Evolutionary conservation across 2,113 vertebrate genomes (phyloP).

Genomic region (Vombatus ursinus): DNA sequence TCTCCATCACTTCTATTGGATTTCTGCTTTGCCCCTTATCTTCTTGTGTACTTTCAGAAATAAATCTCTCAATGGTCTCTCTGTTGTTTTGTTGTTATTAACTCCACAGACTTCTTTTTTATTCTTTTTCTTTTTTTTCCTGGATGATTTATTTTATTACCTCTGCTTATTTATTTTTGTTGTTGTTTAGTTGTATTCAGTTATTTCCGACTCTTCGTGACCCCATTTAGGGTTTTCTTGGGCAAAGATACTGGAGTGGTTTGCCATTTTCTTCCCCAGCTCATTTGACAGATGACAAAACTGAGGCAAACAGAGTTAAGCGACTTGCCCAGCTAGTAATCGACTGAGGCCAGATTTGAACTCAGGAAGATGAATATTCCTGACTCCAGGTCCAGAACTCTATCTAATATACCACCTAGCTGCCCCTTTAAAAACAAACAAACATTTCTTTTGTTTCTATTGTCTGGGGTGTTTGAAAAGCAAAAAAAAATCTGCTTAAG

Average conservation of each 20-base stretch:
- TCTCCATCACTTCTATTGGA: not conserved
- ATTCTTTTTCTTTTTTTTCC: not conserved
- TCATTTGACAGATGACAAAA: not conserved
- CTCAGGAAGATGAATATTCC: not conserved
- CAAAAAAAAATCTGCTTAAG: not conserved
- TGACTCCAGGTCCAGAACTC: not conserved
- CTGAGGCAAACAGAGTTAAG: not conserved
- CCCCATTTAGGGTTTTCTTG: no score
- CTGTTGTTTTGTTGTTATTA: not conserved
- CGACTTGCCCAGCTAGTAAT: not conserved
- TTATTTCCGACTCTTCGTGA: no score
- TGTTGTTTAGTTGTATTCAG: no score
- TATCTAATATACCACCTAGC: no score
- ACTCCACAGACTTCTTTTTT: not conserved
- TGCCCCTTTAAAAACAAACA: no score
- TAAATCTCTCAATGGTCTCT: not conserved
- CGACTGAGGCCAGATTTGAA: not conserved
- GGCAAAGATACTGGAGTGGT: no score
- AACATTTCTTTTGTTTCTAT: not conserved
- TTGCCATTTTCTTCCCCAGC: not conserved
- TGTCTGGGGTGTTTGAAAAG: not conserved
- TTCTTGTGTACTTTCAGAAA: not conserved
- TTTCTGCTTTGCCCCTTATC: not conserved
- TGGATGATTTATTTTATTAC: not conserved
- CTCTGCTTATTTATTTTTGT: not conserved